These are phyloP conservation scores for Telmatherina bonti DNA, from an alignment of 2,797 vertebrate genomes.

Conservation along the genomic window DNA sequence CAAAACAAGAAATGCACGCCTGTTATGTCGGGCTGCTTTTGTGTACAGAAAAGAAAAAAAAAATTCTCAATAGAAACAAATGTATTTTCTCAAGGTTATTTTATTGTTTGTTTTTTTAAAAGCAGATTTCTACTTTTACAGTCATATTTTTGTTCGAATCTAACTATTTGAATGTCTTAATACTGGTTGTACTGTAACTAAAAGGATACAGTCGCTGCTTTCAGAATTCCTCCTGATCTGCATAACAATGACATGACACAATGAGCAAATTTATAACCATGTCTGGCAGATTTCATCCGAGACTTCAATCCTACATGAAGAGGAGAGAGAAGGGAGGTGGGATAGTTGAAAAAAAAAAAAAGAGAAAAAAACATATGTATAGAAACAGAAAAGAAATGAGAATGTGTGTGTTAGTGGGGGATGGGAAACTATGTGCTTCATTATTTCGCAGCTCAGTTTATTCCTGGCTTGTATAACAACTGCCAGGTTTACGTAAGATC, in stretches of 20 bases:
- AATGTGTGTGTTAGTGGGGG: slow-evolving; percentile 5
- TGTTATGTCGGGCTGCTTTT: slow-evolving; percentile 16
- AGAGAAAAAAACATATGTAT: slow-evolving; percentile 15
- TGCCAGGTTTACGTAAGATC: slow-evolving; percentile 64
- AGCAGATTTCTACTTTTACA: slow-evolving; percentile 4
- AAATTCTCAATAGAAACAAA: slow-evolving; percentile 16
- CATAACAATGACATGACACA: slow-evolving; percentile 61
- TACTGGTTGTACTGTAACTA: slow-evolving; percentile 51
- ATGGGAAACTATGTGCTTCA: slow-evolving; percentile 30
- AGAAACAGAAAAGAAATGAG: slow-evolving; percentile 14
- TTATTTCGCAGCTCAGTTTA: slow-evolving; percentile 58
- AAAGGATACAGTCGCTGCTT: slow-evolving; percentile 57
- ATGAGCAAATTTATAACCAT: slow-evolving; percentile 59
- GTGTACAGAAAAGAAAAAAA: neutral
- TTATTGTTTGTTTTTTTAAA: slow-evolving; percentile 1
- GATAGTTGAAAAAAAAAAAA: neutral
- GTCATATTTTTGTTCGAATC: slow-evolving; percentile 23
- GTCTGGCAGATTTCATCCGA: slow-evolving; percentile 57
- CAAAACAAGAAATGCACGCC: slow-evolving; percentile 8
- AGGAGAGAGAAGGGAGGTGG: slow-evolving; percentile 24
- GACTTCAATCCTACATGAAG: slow-evolving; percentile 39
- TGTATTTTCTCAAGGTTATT: neutral
- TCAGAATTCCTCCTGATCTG: slow-evolving; percentile 58
- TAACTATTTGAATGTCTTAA: slow-evolving; percentile 28
- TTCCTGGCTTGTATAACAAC: slow-evolving; percentile 66